Conservation (phyloP, 2,113 vertebrate genomes). For the Solenodon paradoxus region DNA sequence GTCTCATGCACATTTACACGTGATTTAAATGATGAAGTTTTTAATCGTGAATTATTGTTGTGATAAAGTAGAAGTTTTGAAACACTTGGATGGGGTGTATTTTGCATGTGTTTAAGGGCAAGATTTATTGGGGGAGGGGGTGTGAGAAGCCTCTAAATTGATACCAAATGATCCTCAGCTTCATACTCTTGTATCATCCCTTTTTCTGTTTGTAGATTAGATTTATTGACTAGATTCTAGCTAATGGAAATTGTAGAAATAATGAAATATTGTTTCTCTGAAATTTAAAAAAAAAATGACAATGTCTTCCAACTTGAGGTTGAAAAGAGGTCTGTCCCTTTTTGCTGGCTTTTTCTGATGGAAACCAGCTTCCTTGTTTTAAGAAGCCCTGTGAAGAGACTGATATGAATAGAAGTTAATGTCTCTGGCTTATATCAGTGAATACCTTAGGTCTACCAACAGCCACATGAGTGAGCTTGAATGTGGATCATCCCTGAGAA, state of each 20-base stretch:
- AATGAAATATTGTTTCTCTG: not conserved
- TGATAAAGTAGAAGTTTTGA: not conserved
- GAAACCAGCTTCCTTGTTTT: not conserved
- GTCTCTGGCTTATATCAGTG: not conserved
- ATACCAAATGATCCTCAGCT: not conserved
- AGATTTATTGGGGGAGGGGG: not conserved
- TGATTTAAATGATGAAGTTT: not conserved
- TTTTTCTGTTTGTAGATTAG: not conserved
- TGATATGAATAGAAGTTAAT: not conserved
- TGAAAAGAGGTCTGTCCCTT: not conserved
- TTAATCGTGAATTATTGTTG: not conserved
- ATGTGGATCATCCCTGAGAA: not conserved
- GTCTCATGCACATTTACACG: not conserved
- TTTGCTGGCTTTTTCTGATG: not conserved
- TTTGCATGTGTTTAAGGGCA: not conserved
- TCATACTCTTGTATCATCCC: not conserved
- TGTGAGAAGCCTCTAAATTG: not conserved
- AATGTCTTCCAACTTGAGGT: not conserved
- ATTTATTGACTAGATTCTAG: not conserved
- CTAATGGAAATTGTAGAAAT: not conserved
- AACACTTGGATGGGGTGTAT: not conserved
- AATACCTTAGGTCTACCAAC: not conserved
- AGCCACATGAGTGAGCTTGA: not conserved
- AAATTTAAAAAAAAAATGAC: not conserved
- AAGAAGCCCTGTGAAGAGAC: not conserved